Evolutionary conservation across 2,113 vertebrate genomes (phyloP).

Genomic region (Prinia subflava): DNA sequence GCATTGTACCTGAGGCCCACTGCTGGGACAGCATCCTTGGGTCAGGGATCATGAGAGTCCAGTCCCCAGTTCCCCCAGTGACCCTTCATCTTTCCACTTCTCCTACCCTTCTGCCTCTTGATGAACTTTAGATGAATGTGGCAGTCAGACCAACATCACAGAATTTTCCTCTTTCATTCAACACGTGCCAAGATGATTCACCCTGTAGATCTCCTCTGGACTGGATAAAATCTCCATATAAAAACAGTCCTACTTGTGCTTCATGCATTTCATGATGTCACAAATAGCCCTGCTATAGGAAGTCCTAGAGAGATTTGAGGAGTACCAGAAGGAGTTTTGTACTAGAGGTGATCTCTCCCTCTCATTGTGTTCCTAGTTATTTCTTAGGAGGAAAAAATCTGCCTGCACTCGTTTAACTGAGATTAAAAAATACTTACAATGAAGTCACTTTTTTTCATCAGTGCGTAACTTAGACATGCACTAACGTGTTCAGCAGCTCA

Average conservation of each 20-base stretch:
- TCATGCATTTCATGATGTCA: rapidly evolving
- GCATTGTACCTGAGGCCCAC: neutral
- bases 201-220: neutral
- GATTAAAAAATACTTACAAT: slow-evolving; percentile 36
- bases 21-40: neutral
- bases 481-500: slow-evolving; percentile 11
- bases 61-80: neutral
- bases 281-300: neutral
- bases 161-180: neutral
- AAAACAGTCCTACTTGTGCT: neutral
- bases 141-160: neutral
- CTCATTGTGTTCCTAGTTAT: neutral
- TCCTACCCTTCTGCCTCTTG: neutral
- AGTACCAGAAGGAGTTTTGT: neutral
- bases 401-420: slow-evolving; percentile 22
- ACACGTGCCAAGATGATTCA: neutral
- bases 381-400: slow-evolving; percentile 41
- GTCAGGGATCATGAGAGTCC: neutral
- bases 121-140: neutral
- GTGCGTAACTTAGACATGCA: slow-evolving; percentile 8
- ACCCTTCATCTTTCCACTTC: neutral
- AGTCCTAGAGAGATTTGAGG: neutral
- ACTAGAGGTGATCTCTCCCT: neutral
- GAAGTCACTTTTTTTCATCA: slow-evolving; percentile 50
- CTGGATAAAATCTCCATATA: neutral